Evolutionary conservation across 2,888 invertebrate species (phyloP).

Genomic region (Anthrax anthrax): DNA sequence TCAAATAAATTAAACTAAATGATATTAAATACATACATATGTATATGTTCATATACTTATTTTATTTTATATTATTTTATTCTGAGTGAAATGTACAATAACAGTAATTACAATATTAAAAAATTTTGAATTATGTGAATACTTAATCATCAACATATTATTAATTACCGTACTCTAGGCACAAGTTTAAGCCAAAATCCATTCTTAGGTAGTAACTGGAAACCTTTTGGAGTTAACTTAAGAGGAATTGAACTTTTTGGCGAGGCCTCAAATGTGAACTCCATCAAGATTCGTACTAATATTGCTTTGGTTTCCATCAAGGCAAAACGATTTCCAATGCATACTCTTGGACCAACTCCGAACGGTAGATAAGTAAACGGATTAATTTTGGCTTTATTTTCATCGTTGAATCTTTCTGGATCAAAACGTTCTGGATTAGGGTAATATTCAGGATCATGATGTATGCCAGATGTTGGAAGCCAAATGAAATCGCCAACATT

Average conservation of each 20-base stretch:
- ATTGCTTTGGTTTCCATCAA: slow-evolving; percentile 10
- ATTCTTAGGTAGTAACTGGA: neutral
- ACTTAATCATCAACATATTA: too few relatives aligned
- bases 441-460: slow-evolving; percentile 39
- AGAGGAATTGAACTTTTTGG: slow-evolving; percentile 8
- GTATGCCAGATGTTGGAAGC: slow-evolving; percentile 35
- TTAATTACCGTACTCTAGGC: too few relatives aligned
- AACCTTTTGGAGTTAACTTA: neutral
- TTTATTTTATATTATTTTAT: too few relatives aligned
- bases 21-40: too few relatives aligned
- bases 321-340: slow-evolving; percentile 36
- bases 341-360: slow-evolving; percentile 45
- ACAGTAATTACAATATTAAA: too few relatives aligned
- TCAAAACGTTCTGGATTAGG: slow-evolving; percentile 42
- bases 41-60: too few relatives aligned
- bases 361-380: slow-evolving; percentile 40
- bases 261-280: slow-evolving; percentile 7
- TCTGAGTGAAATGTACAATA: too few relatives aligned
- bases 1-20: too few relatives aligned
- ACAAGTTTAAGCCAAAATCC: neutral
- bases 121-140: too few relatives aligned
- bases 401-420: slow-evolving; percentile 43
- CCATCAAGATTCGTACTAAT: slow-evolving; percentile 6
- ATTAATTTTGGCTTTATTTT: slow-evolving; percentile 38
- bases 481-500: slow-evolving; percentile 21